These are phyloP conservation scores for Lasiurus cinereus DNA, from an alignment of 2,113 vertebrate genomes.

Conservation along the genomic window DNA sequence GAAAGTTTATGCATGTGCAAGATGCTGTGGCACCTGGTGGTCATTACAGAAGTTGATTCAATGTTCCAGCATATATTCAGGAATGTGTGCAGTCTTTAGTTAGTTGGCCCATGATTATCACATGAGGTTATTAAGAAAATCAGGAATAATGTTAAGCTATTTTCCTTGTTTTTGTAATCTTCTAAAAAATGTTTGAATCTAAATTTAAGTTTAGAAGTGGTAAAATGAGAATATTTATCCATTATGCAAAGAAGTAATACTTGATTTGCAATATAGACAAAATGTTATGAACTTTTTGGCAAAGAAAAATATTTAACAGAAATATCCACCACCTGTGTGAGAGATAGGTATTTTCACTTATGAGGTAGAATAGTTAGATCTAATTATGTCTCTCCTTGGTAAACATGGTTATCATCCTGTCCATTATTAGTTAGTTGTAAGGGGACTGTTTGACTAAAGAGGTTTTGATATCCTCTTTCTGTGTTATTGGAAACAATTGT, in stretches of 20 bases:
- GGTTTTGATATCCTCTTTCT: not conserved
- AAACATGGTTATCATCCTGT: not conserved
- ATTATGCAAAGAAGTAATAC: not conserved
- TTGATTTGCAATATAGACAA: not conserved
- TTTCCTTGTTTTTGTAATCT: not conserved
- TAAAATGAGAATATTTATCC: not conserved
- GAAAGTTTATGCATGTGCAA: not conserved
- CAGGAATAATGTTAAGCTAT: not conserved
- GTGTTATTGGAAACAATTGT: not conserved
- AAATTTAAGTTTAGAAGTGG: not conserved
- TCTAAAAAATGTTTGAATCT: not conserved
- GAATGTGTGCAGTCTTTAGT: not conserved
- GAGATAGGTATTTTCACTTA: constrained; percentile 10
- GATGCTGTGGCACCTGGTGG: not conserved
- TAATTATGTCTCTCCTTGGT: not conserved
- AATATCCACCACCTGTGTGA: not conserved
- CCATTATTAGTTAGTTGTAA: not conserved
- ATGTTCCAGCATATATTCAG: not conserved
- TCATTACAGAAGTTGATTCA: not conserved
- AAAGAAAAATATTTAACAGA: constrained; percentile 12
- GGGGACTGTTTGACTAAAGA: not conserved
- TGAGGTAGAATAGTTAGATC: constrained; percentile 12
- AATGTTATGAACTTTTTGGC: not conserved
- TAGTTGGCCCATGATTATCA: not conserved
- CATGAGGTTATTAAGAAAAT: not conserved